These are phyloP conservation scores for Pica pica DNA, from an alignment of 2,113 vertebrate genomes.

Conservation along the genomic window DNA sequence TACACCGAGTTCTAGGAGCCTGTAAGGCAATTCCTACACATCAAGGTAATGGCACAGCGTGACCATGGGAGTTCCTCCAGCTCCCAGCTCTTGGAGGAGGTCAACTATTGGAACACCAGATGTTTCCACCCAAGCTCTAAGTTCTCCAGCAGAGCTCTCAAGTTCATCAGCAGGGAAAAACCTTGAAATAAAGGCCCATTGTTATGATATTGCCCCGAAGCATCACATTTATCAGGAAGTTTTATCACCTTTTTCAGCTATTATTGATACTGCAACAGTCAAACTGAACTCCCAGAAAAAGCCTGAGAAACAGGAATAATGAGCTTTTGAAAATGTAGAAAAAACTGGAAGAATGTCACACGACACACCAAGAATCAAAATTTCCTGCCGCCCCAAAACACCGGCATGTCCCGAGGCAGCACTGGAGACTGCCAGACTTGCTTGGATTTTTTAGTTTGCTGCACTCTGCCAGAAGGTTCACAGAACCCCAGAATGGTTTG, in stretches of 20 bases:
- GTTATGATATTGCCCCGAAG: neutral
- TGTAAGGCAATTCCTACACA: neutral
- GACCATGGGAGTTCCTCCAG: neutral
- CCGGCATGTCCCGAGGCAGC: neutral
- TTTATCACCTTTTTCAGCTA: neutral
- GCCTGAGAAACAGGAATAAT: neutral
- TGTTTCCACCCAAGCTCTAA: neutral
- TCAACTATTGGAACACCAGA: neutral
- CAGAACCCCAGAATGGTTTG: neutral
- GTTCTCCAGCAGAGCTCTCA: neutral
- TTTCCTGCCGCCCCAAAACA: neutral
- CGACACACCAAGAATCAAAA: accelerated
- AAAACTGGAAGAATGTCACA: neutral
- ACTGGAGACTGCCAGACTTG: neutral
- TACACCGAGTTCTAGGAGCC: neutral
- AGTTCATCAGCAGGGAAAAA: neutral
- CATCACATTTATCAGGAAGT: neutral
- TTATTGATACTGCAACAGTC: neutral
- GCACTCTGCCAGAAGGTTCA: neutral
- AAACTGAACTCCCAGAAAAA: accelerated
- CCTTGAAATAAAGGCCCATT: neutral
- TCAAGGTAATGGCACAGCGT: accelerated
- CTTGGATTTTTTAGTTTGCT: neutral
- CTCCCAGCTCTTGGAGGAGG: neutral
- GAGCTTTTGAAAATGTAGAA: neutral